Base-by-base conservation (phyloP, 1,140 invertebrate genomes). In the Hypsibius dujardini region DNA sequence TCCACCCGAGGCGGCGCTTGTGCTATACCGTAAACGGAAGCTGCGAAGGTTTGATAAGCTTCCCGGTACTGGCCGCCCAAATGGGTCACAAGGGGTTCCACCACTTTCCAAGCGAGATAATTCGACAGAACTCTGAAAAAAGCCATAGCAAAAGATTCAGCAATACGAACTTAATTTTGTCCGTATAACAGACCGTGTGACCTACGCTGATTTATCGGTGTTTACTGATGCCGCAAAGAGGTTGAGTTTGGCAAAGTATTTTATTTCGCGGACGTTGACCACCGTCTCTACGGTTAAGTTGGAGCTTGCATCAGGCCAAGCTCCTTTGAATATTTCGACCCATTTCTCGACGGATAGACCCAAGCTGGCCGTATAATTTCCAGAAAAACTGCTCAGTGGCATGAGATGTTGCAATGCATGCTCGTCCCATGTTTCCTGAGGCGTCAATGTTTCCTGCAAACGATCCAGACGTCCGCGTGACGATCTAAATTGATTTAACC, bases 1-100 rank as follows among this genome's bases (percentile, higher is more conserved):
- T 86, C 88, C 90, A 88, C 93, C 75, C 89, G 80, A 0, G 85
- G 83, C 0, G 88, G 86, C 40, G 86, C 82, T 79, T 86, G 3
- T 45, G 62, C 7, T 12, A 42, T 67, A 3, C 62, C 62, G 42
- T 28, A 28, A 28, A 28, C 28, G 28, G 28, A 28, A 28, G 28
- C 28, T 28, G 28, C 42, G 62, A 67, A 67, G 12, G 3, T 12
- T 45, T 7, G 12, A 7, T 12, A 3, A 42, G 45, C 42, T 7
- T 12, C 62, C 42, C 62, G 62, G 12, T 15, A 12, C 7, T 67
- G 12, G 45, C 0, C 62, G 12, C 3, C 12, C 12, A 67, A 42
- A 15, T 7, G 12, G 12, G 12, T 15, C 3, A 67, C 12, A 42
- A 15, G 45, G 3, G 62, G 42, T 42, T 67, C 62, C 12, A 67